Percentiles rank a stretch among this genome's conserved stretches.
These are phyloP conservation scores for Pagrus major DNA, from an alignment of 2,113 vertebrate genomes.

Conservation along the genomic window DNA sequence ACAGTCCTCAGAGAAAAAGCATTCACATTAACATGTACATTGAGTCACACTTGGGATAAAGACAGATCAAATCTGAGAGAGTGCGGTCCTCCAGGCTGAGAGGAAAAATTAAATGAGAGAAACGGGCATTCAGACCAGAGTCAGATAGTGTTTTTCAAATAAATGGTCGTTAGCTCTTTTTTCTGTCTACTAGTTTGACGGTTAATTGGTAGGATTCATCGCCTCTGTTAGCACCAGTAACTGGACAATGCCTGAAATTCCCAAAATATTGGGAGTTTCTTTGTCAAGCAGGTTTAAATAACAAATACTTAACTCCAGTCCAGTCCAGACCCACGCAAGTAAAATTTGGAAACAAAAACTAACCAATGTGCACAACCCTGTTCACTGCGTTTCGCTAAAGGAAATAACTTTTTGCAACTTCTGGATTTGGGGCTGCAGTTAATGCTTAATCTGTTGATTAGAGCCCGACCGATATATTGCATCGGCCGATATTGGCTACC, in stretches of 20 bases:
- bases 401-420: background rate
- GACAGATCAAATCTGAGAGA: slow-evolving; percentile 37
- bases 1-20: slow-evolving; percentile 45
- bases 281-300: background rate
- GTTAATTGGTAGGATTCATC: background rate
- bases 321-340: background rate
- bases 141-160: background rate
- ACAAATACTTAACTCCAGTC: background rate
- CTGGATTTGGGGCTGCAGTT: background rate
- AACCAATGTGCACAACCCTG: slow-evolving; percentile 1
- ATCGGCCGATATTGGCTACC: too few relatives aligned
- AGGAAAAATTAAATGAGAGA: slow-evolving; percentile 42
- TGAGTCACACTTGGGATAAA: slow-evolving; percentile 33
- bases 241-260: background rate
- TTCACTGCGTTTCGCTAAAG: background rate
- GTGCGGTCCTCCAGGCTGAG: slow-evolving; percentile 23
- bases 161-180: background rate
- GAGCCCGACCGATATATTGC: too few relatives aligned
- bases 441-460: background rate
- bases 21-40: slow-evolving; percentile 56
- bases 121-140: slow-evolving; percentile 23
- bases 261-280: background rate
- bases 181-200: background rate
- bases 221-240: background rate
- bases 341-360: background rate